Base-by-base conservation (phyloP, 1,140 invertebrate genomes). In the Colletes latitarsis region DNA sequence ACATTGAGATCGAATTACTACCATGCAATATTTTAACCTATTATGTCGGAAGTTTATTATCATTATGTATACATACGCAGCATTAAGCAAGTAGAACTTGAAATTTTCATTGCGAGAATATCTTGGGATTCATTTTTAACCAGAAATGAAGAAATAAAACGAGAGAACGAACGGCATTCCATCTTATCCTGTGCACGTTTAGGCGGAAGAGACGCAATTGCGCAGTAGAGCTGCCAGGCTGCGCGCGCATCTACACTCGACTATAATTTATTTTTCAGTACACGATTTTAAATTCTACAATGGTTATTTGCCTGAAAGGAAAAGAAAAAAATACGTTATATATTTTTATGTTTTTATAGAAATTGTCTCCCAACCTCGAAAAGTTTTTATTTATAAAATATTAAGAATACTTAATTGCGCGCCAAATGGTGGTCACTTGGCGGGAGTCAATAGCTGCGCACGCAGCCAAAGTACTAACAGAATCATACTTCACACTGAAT, bases 21-120 rank as follows among this genome's bases (percentile, higher is more conserved):
- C 6, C 15, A n/a, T 49, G 6, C 30, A 43, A 66, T 53, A 66
- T 19, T 58, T 77, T 6, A 57, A 14, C 5, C 41, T n/a, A 15
- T 62, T 14, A 55, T 3, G 0, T 5, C 2, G 62, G 9, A 52
- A 62, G 41, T 3, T 0, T 70, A 41, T 62, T 52, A 49, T 77
- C 49, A 43, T 60, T 60, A 77, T 62, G 10, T 4, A 15, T 41
- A 4, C 4, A 52, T 70, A 70, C 75, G 8, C 39, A 77, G 21
- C 66, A 21, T 4, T 12, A 10, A 19, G 5, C 14, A 8, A 1
- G 17, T 0, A 15, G 4, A 19, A 0, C 5, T 52, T 17, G 12
- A 41, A 60, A 52, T 52, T 49, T 15, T 70, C 55, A 70, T 52
- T 14, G 0, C 4, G 41, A 12, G 4, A 14, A 1, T 17, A 2